Evolutionary conservation across 2,888 invertebrate species (phyloP).

Genomic region (Melanotus villosus): DNA sequence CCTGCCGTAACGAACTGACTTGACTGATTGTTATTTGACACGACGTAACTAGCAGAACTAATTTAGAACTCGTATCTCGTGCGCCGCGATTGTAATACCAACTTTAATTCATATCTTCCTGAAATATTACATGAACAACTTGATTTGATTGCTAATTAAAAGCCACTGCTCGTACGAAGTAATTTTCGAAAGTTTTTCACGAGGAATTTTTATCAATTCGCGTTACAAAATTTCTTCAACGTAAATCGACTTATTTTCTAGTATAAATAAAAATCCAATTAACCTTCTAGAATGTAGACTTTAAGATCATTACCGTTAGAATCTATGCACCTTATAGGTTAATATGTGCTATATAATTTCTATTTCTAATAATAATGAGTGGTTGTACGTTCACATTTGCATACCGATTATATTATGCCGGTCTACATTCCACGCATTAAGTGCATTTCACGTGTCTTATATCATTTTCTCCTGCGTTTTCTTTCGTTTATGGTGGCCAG

Average conservation of each 20-base stretch:
- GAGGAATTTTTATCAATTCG: too few relatives aligned
- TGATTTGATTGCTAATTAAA: background rate
- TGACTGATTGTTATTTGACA: conserved; percentile 21
- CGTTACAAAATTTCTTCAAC: too few relatives aligned
- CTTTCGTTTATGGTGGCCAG: background rate
- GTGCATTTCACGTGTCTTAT: conserved; percentile 8
- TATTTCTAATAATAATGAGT: background rate
- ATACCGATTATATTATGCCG: background rate
- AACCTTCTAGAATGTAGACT: background rate
- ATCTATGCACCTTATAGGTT: background rate
- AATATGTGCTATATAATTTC: background rate
- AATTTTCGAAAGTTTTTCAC: background rate
- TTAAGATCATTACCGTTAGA: background rate
- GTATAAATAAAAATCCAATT: too few relatives aligned
- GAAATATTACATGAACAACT: background rate
- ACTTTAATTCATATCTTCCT: background rate
- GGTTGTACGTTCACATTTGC: conserved; percentile 9
- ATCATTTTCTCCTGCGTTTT: background rate
- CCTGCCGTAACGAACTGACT: conserved; percentile 16
- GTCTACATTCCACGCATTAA: conserved; percentile 11
- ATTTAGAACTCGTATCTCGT: conserved; percentile 10
- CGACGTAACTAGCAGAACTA: conserved; percentile 25
- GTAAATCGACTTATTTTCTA: too few relatives aligned
- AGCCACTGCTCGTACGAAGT: background rate
- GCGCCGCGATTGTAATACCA: background rate